A percentile compares a stretch with the other conserved stretches of the same genome.
phyloP scores from a whole-genome alignment of 2,113 vertebrate genomes.

The Aphyosemion australe region DNA sequence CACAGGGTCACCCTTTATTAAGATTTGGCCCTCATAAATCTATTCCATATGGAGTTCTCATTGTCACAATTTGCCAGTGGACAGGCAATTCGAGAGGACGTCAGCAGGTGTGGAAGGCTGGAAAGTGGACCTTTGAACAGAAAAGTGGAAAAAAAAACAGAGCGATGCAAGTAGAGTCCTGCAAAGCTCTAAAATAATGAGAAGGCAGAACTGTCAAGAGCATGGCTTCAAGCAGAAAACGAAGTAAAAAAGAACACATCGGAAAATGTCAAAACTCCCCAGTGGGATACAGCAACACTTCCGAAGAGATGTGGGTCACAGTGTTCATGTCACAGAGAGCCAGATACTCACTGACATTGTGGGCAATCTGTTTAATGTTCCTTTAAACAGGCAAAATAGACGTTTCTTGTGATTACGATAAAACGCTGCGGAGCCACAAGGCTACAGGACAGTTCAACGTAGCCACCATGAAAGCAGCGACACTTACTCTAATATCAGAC shows the following conservation, averaged over 20 bases:
- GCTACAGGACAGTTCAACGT: slow-evolving; percentile 27
- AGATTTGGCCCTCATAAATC: slow-evolving; percentile 67
- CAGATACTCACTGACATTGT: slow-evolving; percentile 53
- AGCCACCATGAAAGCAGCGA: slow-evolving; percentile 19
- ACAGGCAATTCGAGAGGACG: slow-evolving; percentile 35
- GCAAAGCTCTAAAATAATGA: slow-evolving; percentile 65
- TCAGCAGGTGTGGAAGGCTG: slow-evolving; percentile 31
- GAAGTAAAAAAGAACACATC: slow-evolving; percentile 63
- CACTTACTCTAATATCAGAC: not conserved
- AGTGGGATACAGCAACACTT: slow-evolving; percentile 65
- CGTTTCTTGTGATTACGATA: slow-evolving; percentile 29
- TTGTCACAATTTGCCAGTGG: slow-evolving; percentile 50
- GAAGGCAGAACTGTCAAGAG: slow-evolving; percentile 63
- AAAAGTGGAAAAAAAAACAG: slow-evolving; percentile 10
- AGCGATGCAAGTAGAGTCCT: slow-evolving; percentile 23
- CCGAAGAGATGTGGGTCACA: slow-evolving; percentile 71
- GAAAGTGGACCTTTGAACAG: slow-evolving; percentile 50
- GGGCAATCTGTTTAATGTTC: slow-evolving; percentile 60
- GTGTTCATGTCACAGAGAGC: slow-evolving; percentile 59
- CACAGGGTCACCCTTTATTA: slow-evolving; percentile 73
- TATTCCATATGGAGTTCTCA: slow-evolving; percentile 53
- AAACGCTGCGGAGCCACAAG: slow-evolving; percentile 8
- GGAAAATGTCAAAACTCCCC: slow-evolving; percentile 73
- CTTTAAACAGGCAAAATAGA: slow-evolving; percentile 54
- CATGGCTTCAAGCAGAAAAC: slow-evolving; percentile 34